A percentile compares a stretch with the other conserved stretches of the same genome.
phyloP scores from a whole-genome alignment of 2,888 invertebrate species.

The Unio delphinus region DNA sequence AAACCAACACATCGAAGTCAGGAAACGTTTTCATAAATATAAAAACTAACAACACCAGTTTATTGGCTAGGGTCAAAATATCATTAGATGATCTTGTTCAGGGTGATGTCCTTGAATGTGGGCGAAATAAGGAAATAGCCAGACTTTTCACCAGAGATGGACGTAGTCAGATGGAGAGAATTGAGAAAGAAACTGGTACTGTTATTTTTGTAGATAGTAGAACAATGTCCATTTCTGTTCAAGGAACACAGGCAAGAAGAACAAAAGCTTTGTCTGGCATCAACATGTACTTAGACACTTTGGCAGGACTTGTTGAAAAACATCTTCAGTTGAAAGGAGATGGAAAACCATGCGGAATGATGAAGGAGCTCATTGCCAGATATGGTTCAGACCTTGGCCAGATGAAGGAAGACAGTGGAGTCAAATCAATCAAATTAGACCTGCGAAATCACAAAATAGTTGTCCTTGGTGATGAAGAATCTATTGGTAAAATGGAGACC shows the following conservation, averaged over 20 bases:
- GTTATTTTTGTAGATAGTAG: constrained; percentile 35
- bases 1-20: constrained; percentile 17
- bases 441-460: constrained; percentile 32
- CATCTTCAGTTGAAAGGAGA: constrained; percentile 33
- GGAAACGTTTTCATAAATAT: constrained; percentile 36
- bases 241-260: constrained; percentile 29
- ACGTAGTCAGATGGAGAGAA: constrained; percentile 15
- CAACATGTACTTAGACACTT: constrained; percentile 18
- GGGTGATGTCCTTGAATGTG: constrained; percentile 36
- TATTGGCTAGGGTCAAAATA: constrained; percentile 30
- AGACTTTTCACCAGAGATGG: constrained; percentile 38
- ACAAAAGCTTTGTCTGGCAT: constrained; percentile 18
- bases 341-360: constrained; percentile 44
- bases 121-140: constrained; percentile 9
- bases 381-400: constrained; percentile 38
- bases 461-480: constrained; percentile 30
- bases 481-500: constrained; percentile 24
- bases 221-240: constrained; percentile 29
- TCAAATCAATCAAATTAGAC: constrained; percentile 33
- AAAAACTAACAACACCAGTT: constrained; percentile 21
- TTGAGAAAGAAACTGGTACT: constrained; percentile 28
- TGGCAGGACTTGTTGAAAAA: constrained; percentile 13
- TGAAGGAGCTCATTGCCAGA: constrained; percentile 46
- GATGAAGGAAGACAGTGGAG: constrained; percentile 23
- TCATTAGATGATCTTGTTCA: constrained; percentile 28